Base-by-base conservation (phyloP, 2,888 invertebrate genomes). In the Nipponacmea schrenckii region DNA sequence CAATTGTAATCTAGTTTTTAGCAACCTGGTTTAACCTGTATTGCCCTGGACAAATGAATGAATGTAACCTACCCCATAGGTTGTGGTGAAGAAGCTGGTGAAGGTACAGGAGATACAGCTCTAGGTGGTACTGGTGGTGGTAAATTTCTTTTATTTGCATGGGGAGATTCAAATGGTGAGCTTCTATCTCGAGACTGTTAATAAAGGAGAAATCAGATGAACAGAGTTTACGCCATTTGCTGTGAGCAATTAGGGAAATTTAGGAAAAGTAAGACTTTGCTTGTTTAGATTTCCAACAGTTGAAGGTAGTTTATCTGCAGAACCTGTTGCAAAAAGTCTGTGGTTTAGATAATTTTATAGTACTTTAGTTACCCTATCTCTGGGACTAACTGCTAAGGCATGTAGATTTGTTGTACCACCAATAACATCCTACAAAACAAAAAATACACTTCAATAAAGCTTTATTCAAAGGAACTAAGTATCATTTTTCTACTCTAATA, bases 91-190 rank as follows among this genome's bases (percentile, higher is more conserved):
- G 85, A 80, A 48, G 84, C 81, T 7, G 89, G 89, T 24, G 89
- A 89, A 50, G 85, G 83, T 63, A 81, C 79, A 5, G 90, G 89
- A 15, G 89, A 89, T 39, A 85, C 68, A 69, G 87, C 83, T 68
- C 93, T 86, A 0, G 93, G 93, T 14, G 93, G 93, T 70, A 93
- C 89, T 10, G 93, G 93, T 8, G 93, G 93, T 10, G 92, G 91
- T 8, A 90, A 81, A 68, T 86, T 84, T 70, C 86, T 78, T 63
- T 86, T 84, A 64, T 82, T 78, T 27, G 88, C 63, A 71, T 91
- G 90, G 1, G 92, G 92, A 56, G 92, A 92, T 74, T 91, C 91
- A 72, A 92, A 90, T 0, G 92, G 92, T 14, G 92, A 92, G 75
- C 91, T 90, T 89, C 71, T 73, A 66, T 76, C 74, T 68, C 70